A percentile compares a stretch with the other conserved stretches of the same genome.
phyloP scores from a whole-genome alignment of 2,888 invertebrate genomes.

The Heliothis peltigera region DNA sequence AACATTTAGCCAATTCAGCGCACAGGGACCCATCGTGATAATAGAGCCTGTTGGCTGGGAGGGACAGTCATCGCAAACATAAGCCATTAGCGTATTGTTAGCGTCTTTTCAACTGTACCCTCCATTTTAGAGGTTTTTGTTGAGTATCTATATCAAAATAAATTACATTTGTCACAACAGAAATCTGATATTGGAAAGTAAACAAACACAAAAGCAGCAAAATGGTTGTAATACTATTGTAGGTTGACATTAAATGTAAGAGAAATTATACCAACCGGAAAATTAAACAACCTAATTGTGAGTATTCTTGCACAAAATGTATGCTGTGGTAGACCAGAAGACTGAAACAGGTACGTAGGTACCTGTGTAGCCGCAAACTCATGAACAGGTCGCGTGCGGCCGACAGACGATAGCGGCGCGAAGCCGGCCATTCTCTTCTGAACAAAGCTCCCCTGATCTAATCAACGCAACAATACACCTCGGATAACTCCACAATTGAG shows the following conservation, averaged over 20 bases:
- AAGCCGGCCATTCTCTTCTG: constrained; percentile 78
- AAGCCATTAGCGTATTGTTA: constrained; percentile 88
- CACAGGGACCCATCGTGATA: constrained; percentile 83
- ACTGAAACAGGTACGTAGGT: constrained; percentile 57
- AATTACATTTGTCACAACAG: constrained; percentile 54
- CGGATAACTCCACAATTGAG: constrained; percentile 82
- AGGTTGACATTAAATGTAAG: constrained; percentile 6
- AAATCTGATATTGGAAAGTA: constrained; percentile 38
- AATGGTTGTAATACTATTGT: constrained; percentile 6
- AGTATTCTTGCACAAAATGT: constrained; percentile 46
- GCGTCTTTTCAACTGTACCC: constrained; percentile 79
- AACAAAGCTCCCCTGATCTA: constrained; percentile 87
- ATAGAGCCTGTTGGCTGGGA: constrained; percentile 85
- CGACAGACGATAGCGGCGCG: constrained; percentile 78
- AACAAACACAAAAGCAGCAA: constrained; percentile 27
- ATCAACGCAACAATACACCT: constrained; percentile 88
- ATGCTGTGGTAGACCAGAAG: constrained; percentile 66
- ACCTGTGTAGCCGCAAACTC: constrained; percentile 69
- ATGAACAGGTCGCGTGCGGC: constrained; percentile 76
- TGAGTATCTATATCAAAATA: constrained; percentile 69
- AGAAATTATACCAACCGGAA: neutral
- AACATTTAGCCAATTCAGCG: constrained; percentile 89
- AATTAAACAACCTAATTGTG: neutral
- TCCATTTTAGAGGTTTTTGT: constrained; percentile 74
- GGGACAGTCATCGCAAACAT: constrained; percentile 87